phyloP scores from a whole-genome alignment of 2,113 vertebrate species.

The Rhinopithecus roxellana region DNA sequence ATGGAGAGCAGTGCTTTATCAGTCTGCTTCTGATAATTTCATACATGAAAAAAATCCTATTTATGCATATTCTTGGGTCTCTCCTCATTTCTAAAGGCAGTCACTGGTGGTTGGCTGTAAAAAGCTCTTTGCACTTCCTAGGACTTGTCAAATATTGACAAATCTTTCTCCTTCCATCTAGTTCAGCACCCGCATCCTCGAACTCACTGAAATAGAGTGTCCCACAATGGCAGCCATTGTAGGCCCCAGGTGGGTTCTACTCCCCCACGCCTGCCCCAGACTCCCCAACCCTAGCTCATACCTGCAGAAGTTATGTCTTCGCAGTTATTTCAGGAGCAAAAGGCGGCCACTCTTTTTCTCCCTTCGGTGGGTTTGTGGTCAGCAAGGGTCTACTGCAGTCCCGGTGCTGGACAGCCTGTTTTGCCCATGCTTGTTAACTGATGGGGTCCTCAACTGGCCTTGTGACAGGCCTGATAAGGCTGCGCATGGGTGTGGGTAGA shows the following conservation, averaged over 20 bases:
- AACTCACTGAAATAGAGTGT: too few species aligned
- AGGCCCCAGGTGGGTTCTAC: fast-evolving
- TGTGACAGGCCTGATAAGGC: not conserved
- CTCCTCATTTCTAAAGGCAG: too few species aligned
- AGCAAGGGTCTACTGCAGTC: not conserved
- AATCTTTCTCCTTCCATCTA: not conserved
- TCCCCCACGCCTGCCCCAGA: too few species aligned
- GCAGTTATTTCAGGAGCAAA: not conserved
- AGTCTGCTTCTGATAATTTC: not conserved
- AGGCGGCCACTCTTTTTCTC: fast-evolving
- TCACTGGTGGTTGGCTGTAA: not conserved
- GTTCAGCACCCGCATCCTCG: not conserved
- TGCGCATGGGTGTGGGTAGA: fast-evolving
- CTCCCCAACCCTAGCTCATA: not conserved
- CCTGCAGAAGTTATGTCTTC: not conserved
- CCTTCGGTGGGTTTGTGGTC: not conserved
- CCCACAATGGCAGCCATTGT: fast-evolving
- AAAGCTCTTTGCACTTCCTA: not conserved
- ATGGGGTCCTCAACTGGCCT: not conserved
- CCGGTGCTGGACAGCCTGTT: fast-evolving
- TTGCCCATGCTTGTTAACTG: not conserved
- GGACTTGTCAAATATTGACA: not conserved
- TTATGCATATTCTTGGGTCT: not conserved
- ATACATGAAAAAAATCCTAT: not conserved
- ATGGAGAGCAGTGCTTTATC: not conserved